phyloP scores from a whole-genome alignment of 1,140 invertebrate genomes.

The Trachelipus rathkii region DNA sequence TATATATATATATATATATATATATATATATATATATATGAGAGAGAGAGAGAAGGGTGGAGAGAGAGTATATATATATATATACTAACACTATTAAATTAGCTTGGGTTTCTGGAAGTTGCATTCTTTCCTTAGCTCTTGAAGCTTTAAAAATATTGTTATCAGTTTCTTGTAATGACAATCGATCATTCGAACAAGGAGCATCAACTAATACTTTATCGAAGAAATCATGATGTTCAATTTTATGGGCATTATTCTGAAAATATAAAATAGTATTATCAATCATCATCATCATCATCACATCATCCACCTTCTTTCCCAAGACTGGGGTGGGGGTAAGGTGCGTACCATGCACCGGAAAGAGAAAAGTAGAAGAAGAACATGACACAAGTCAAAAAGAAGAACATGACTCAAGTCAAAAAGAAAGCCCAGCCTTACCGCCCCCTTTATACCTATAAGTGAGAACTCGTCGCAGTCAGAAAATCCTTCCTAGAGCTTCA shows the following conservation, averaged over 20 bases:
- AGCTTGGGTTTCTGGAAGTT: conserved; percentile 10
- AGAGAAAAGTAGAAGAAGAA: no score
- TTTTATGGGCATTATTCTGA: not conserved
- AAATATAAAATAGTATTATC: not conserved
- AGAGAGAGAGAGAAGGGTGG: no score
- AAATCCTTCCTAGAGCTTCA: no score
- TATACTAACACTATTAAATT: conserved; percentile 22
- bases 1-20: conserved; percentile 6
- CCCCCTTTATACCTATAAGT: no score
- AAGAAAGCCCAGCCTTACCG: no score
- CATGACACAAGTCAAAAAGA: no score
- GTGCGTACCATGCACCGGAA: no score
- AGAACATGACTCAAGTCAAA: no score
- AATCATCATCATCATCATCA: no score
- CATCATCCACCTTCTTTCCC: no score
- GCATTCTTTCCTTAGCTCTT: conserved; percentile 13
- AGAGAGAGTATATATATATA: not conserved
- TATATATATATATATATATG: not conserved
- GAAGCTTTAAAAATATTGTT: conserved; percentile 18
- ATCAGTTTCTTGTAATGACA: conserved; percentile 6
- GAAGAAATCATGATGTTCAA: not conserved
- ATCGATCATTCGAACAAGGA: conserved; percentile 18
- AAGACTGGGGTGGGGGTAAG: no score
- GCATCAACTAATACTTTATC: conserved; percentile 27
- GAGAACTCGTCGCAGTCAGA: no score